phyloP scores from a whole-genome alignment of 2,888 invertebrate species.

The Dione vanillae region DNA sequence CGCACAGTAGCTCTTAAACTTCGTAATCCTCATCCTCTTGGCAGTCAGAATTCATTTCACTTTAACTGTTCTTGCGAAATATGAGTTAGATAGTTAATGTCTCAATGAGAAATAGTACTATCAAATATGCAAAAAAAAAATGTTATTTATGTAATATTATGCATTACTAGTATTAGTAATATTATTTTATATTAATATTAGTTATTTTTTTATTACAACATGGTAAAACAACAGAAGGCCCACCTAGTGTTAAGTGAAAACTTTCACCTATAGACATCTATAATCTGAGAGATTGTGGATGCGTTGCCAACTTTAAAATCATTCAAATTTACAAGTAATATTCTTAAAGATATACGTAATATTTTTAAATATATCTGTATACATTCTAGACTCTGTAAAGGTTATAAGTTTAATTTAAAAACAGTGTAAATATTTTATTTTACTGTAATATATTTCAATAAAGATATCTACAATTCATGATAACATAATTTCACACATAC shows the following conservation, averaged over 20 bases:
- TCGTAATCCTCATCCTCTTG: conserved; percentile 38
- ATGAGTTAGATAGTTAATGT: conserved; percentile 12
- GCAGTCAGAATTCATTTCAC: conserved; percentile 38
- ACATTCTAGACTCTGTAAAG: no score
- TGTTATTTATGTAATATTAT: not conserved
- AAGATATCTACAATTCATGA: conserved; percentile 5
- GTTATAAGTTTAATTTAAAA: not conserved
- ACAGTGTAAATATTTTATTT: not conserved
- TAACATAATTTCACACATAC: conserved; percentile 35
- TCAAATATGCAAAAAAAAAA: not conserved
- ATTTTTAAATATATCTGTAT: no score
- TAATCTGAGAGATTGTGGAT: no score
- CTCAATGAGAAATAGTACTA: conserved; percentile 14
- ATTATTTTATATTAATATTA: not conserved
- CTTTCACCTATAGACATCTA: no score
- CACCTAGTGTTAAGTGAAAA: no score
- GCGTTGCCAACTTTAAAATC: no score
- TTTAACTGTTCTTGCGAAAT: conserved; percentile 32
- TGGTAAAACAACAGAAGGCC: no score
- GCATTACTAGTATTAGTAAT: no score
- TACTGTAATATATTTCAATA: not conserved
- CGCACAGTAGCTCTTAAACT: conserved; percentile 39
- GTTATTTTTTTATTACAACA: not conserved
- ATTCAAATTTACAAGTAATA: no score
- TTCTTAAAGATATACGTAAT: no score